Base-by-base conservation (phyloP, 2,888 invertebrate species). In the Epicampocera succincta region DNA sequence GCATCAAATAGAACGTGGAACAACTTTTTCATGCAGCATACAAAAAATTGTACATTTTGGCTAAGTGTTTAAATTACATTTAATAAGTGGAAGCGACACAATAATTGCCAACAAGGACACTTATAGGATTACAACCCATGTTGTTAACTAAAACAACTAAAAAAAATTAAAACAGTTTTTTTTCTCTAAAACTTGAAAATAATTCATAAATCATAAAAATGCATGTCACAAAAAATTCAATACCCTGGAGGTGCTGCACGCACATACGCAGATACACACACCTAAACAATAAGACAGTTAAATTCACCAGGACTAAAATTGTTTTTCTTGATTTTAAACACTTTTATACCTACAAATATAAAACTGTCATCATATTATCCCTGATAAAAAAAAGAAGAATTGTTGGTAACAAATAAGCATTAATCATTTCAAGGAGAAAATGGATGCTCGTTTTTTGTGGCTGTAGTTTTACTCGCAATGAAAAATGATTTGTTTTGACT, bases 181-280 rank as follows among this genome's bases (percentile, higher is more conserved):
- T 56, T 65, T 72, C 81, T 84, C 84, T 71, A 84, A 85, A 88
- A 87, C 88, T 86, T n/a, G n/a, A 88, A 88, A 89, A 84, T 87
- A 90, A 87, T 88, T 87, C 89, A 90, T 90, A 89, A 90, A 89
- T 90, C 90, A 89, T 89, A 89, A 89, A 87, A 87, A 88, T 86
- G n/a, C n/a, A 68, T 72, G 33, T 71, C 87, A 85, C 85, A 86
- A 87, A 86, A 87, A 83, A 83, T 84, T 84, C 77, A 74, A 66
- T 83, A 71, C 42, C 60, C 44, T 54, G 33, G 33, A 4, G 6
- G 33, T 33, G 3, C 33, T 33, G 8, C 11, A 12, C 19, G 12
- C n/a, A 25, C 38, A 15, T 46, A 15, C 58, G 19, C 76, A 38
- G 40, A 44, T 19, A 29, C 1, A 15, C 33, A n/a, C 13, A 46